These are phyloP conservation scores for Diabrotica balteata DNA, from an alignment of 2,888 invertebrate species.

Conservation along the genomic window DNA sequence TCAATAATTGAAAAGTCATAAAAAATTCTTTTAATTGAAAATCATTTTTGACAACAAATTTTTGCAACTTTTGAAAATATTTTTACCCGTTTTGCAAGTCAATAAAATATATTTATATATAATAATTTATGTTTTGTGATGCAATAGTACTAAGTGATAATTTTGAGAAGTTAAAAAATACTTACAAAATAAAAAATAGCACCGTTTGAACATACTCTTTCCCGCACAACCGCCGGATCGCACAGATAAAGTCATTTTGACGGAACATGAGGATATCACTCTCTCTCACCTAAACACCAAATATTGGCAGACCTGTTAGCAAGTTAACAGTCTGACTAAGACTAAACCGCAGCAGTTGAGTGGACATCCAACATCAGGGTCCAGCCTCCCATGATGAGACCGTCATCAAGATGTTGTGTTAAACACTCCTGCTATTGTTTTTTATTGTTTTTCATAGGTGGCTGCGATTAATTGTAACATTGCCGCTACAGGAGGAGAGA, in stretches of 20 bases:
- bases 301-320: slow-evolving; percentile 39
- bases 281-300: slow-evolving; percentile 29
- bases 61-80: no score
- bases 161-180: neutral
- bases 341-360: slow-evolving; percentile 36
- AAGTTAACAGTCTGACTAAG: slow-evolving; percentile 35
- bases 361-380: slow-evolving; percentile 33
- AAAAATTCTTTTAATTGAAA: no score
- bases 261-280: slow-evolving; percentile 33
- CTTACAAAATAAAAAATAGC: slow-evolving; percentile 4
- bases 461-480: slow-evolving; percentile 24
- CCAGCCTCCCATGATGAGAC: slow-evolving; percentile 39
- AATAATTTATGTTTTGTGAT: neutral
- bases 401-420: slow-evolving; percentile 36
- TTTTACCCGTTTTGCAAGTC: no score
- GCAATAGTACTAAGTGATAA: neutral
- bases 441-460: slow-evolving; percentile 37
- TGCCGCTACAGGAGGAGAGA: slow-evolving; percentile 14
- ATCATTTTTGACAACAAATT: no score
- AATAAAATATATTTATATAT: no score
- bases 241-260: slow-evolving; percentile 32
- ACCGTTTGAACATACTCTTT: neutral
- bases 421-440: slow-evolving; percentile 38
- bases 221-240: slow-evolving; percentile 17
- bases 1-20: no score